Base-by-base conservation (phyloP, 2,797 vertebrate species). In the Tapirus indicus region DNA sequence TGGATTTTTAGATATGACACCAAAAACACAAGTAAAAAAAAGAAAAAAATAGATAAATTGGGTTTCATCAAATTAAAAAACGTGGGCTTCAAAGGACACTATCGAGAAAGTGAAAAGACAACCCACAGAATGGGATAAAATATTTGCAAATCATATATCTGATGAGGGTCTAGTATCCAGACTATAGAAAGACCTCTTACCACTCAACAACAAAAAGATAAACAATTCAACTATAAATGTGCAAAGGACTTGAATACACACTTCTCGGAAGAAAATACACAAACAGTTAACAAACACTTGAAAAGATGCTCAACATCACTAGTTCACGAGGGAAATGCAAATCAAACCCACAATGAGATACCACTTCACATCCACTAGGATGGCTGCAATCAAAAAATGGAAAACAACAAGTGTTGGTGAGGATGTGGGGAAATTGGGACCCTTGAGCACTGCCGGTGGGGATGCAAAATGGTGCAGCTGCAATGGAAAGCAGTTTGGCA, bases 21-120 rank as follows among this genome's bases (percentile, higher is more conserved):
- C 32, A 60, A 94, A 96, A 80, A n/a, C 54, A 68, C 27, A 78
- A 68, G 20, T 62, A 78, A 91, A n/a, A 87, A 84, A 80, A 44
- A 38, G 38, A 7, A 20, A 52, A 91, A 79, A 38, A 11, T 16
- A n/a, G 52, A 66, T 32, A 83, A 82, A 32, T 11, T 21, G 13
- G 58, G 86, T 35, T 62, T 74, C 20, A 60, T 64, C 58, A 90
- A 71, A 89, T 83, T 78, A 58, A 29, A 94, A 88, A 88, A 68
- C 11, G 18, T 64, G n/a, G 47, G 32, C 16, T 87, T 75, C 72
- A 54, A 62, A 88, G 62, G 38, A 64, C 44, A 66, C 29, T 35
- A 66, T 5, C 18, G 27, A 38, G 83, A 91, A 80, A 94, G 66
- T 64, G 66, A 93, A 93, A 91, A 12, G n/a, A 72, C 6, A 54